Evolutionary conservation across 2,113 vertebrate genomes (phyloP).

Genomic region (Cryptoleucopteryx plumbea): DNA sequence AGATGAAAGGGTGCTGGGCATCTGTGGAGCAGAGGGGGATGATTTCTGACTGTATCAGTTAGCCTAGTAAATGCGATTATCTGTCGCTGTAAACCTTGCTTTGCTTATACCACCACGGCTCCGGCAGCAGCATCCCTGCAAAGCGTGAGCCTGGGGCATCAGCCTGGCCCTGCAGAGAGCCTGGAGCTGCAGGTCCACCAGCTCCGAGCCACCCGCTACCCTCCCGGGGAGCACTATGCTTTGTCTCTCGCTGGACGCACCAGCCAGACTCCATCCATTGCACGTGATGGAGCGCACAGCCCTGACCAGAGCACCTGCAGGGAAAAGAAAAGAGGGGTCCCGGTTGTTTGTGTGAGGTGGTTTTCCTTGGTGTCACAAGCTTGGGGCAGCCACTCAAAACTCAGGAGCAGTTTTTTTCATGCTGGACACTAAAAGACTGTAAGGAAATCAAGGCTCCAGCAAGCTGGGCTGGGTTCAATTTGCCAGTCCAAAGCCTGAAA

Average conservation of each 20-base stretch:
- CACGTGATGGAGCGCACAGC: fast-evolving
- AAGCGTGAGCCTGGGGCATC: background rate
- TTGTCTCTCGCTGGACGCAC: background rate
- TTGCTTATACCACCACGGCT: background rate
- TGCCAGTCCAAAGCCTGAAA: background rate
- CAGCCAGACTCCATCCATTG: background rate
- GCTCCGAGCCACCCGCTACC: background rate
- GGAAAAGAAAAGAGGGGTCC: background rate
- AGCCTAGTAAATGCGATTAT: too few relatives aligned
- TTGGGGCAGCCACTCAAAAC: background rate
- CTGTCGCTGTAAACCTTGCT: background rate
- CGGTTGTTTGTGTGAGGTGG: fast-evolving
- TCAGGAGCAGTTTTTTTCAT: background rate
- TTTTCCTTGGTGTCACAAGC: background rate
- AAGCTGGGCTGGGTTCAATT: background rate
- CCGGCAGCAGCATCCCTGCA: background rate
- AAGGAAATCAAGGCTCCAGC: background rate
- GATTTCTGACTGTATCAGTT: background rate
- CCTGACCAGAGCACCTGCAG: background rate
- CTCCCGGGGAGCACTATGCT: background rate
- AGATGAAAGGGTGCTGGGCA: background rate
- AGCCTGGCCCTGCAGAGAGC: background rate
- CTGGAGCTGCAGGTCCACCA: background rate
- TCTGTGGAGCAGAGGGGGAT: background rate
- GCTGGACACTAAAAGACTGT: background rate